Conservation (phyloP, 2,888 invertebrate genomes). For the Oscheius sp. region DNA sequence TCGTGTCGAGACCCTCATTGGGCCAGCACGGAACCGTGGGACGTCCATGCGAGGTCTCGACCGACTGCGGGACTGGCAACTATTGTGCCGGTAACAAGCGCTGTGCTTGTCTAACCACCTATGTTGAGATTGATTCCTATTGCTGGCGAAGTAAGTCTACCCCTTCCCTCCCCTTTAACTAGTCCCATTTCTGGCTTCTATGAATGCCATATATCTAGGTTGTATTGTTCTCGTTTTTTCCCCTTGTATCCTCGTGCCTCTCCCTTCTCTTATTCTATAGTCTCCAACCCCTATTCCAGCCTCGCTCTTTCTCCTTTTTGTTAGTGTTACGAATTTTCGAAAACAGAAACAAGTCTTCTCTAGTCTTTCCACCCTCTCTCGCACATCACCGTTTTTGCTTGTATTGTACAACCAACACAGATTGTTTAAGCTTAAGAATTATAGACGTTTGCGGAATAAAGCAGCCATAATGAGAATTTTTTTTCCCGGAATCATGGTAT, state of each 20-base stretch:
- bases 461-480: background rate
- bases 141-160: slow-evolving; percentile 72
- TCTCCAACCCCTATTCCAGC: background rate
- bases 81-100: slow-evolving; percentile 73
- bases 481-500: slow-evolving; percentile 5
- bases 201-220: slow-evolving; percentile 12
- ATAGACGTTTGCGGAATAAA: background rate
- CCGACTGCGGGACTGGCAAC: slow-evolving; percentile 72
- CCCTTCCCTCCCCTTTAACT: background rate
- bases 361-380: slow-evolving; percentile 10
- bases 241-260: slow-evolving; percentile 1
- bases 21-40: slow-evolving; percentile 72
- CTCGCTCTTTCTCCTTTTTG: slow-evolving; percentile 20
- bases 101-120: slow-evolving; percentile 73
- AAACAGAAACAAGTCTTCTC: slow-evolving; percentile 22
- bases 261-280: too few relatives aligned
- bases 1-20: background rate
- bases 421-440: background rate
- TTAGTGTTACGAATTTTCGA: background rate
- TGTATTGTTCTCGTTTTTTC: slow-evolving; percentile 16
- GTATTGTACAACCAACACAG: slow-evolving; percentile 6
- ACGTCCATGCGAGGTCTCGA: slow-evolving; percentile 68
- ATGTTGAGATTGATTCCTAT: slow-evolving; percentile 73
- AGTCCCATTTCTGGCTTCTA: slow-evolving; percentile 14
- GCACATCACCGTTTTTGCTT: background rate